Evolutionary conservation across 1,140 invertebrate species (phyloP), one percentile per base, ranked within the genome.

Genomic region (Leptoteleia sp.): DNA sequence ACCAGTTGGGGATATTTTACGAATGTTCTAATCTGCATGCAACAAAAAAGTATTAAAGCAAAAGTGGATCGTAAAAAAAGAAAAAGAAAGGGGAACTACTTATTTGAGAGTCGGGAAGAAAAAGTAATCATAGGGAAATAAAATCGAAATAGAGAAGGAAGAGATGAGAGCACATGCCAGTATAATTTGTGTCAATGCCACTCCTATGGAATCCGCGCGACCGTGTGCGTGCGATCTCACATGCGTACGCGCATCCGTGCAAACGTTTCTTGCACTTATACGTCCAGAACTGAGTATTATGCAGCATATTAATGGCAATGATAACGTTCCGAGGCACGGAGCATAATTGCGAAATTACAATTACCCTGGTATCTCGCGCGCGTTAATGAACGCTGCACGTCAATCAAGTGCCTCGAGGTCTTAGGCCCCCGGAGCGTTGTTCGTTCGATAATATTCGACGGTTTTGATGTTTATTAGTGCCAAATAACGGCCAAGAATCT

Each of bases 161-260:
- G 54, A 59, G 54, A 59, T 33, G 35, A 19, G 11, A 52, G 25
- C 16, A 27, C 3, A 27, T 6, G 13, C 17, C 8, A 61, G 72
- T 81, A 77, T 83, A 83, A 83, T 83, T 83, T 79, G 81, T 79
- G 79, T 62, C 77, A 72, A 67, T 70, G 76, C 77, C 76, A 82
- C 76, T 82, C 78, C 82, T 82, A 40, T 72, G 54, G 47, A 57
- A 68, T 72, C 57, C 47, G 12, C 42, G 22, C 1, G 4, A 13
- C 7, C 0, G 43, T 72, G 19, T 55, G n/a, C 1, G 31, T 72
- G n/a, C 22, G 19, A 52, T 54, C 22, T 38, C 45, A 50, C 37
- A 71, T 40, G 17, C 13, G 43, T 43, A 38, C 13, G 19, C n/a
- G n/a, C n/a, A n/a, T 64, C 12, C n/a, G 29, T 40, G 54, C 42